Evolutionary conservation across 2,113 vertebrate genomes (phyloP).

Genomic region (Brienomyrus longianalis): DNA sequence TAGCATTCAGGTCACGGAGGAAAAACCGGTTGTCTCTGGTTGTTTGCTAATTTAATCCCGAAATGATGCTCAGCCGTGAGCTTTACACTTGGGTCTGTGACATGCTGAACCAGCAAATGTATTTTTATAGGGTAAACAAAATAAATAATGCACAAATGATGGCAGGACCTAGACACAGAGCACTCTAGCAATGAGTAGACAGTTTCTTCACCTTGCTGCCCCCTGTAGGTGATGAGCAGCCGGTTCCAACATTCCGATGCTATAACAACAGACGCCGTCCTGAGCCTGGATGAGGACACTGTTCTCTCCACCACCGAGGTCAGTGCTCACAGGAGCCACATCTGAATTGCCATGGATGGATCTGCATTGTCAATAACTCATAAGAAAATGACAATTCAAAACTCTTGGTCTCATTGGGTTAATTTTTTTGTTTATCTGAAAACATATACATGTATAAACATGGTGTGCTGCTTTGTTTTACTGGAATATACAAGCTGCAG

Average conservation of each 20-base stretch:
- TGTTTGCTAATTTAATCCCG: neutral
- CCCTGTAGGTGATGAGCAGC: conserved; percentile 87
- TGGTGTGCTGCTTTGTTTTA: neutral
- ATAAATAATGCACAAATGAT: neutral
- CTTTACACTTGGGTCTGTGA: neutral
- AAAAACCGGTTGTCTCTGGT: neutral
- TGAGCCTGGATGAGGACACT: conserved; percentile 96
- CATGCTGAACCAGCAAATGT: neutral
- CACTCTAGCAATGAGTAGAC: neutral
- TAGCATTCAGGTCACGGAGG: neutral
- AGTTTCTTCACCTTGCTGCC: neutral
- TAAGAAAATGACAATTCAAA: neutral
- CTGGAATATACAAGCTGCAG: neutral
- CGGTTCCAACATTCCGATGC: conserved; percentile 90
- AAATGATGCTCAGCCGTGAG: too few species aligned
- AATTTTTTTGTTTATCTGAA: neutral
- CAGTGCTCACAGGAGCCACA: conserved; percentile 24
- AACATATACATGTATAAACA: neutral
- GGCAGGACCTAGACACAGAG: neutral
- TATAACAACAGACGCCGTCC: conserved; percentile 86
- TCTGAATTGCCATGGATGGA: neutral
- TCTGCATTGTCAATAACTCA: neutral
- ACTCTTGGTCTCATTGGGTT: neutral
- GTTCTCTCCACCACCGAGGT: conserved; percentile 98
- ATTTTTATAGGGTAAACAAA: neutral